phyloP scores from a whole-genome alignment of 2,888 invertebrate genomes.

The Hymenopus coronatus region DNA sequence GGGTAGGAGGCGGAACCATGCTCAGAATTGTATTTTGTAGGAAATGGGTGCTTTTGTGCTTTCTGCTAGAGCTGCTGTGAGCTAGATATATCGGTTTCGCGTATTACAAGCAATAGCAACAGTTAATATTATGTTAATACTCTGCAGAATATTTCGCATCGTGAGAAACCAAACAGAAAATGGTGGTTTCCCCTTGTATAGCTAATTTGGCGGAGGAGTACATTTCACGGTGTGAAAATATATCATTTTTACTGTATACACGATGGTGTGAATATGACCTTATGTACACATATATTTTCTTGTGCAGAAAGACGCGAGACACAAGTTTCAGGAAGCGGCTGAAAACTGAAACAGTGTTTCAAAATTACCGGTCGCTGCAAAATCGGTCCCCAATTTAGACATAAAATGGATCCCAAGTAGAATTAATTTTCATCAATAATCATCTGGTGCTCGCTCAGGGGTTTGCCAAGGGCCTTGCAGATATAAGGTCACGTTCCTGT shows the following conservation, averaged over 20 bases:
- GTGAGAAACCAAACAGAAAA: not conserved
- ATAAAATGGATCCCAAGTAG: conserved; percentile 18
- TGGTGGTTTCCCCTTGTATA: not conserved
- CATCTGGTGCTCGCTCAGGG: conserved; percentile 20
- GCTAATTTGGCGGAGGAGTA: not conserved
- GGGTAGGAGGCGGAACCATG: not conserved
- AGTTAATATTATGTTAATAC: not conserved
- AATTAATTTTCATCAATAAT: conserved; percentile 22
- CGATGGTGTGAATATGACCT: not conserved
- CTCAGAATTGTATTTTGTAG: not conserved
- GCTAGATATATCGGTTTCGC: not conserved
- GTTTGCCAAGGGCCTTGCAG: conserved; percentile 19
- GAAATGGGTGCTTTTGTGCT: not conserved
- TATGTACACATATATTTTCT: not conserved
- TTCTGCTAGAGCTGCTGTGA: not conserved
- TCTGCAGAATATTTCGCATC: not conserved
- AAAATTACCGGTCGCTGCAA: not conserved
- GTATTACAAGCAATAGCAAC: not conserved
- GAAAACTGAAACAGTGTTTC: not conserved
- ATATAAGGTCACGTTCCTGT: conserved; percentile 21
- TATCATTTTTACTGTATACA: not conserved
- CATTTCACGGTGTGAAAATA: not conserved
- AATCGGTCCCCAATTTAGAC: conserved; percentile 4
- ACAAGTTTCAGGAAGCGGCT: not conserved
- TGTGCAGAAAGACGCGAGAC: not conserved